Base-by-base conservation (phyloP, 2,888 invertebrate genomes). In the Phasia obesa region DNA sequence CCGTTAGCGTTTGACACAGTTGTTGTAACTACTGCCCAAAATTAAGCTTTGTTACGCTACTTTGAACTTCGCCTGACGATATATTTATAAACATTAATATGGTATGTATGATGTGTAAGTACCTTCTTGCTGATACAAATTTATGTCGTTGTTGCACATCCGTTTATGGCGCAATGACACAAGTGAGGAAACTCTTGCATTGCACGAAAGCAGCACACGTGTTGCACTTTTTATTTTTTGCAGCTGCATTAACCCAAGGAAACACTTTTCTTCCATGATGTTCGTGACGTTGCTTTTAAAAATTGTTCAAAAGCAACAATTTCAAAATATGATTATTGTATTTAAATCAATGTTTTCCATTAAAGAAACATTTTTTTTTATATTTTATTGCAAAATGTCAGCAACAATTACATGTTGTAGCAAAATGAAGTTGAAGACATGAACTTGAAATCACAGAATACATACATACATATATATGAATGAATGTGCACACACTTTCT, bases 161-260 rank as follows among this genome's bases (percentile, higher is more conserved):
- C 73, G 73, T 73, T 73, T 79, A 79, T 65, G 65, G 65, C 73
- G 67, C 65, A 67, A 67, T 59, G 59, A 35, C 71, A 59, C 42
- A 69, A 55, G 38, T 57, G 59, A 51, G 47, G 67, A 44, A 59
- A 53, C 44, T 73, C 73, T 73, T 44, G 75, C 69, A 70, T 64
- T 74, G 27, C 74, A 69, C 55, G 53, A 60, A 69, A 76, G 53
- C 59, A 59, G 51, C 81, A 77, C 81, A 76, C 81, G 81, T 81
- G 76, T 67, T 67, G 62, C 55, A 76, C 31, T 81, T 77, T 78
- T 70, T 38, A 44, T n/a, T 47, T 60, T 67, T 65, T 76, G 81
- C 81, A 81, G 81, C 76, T 81, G 81, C 76, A 79, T n/a, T 55
- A 78, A 47, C 27, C 38, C 57, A 60, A 47, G 51, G 42, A 73